phyloP scores from a whole-genome alignment of 2,797 vertebrate genomes.

The Momotus momota region DNA sequence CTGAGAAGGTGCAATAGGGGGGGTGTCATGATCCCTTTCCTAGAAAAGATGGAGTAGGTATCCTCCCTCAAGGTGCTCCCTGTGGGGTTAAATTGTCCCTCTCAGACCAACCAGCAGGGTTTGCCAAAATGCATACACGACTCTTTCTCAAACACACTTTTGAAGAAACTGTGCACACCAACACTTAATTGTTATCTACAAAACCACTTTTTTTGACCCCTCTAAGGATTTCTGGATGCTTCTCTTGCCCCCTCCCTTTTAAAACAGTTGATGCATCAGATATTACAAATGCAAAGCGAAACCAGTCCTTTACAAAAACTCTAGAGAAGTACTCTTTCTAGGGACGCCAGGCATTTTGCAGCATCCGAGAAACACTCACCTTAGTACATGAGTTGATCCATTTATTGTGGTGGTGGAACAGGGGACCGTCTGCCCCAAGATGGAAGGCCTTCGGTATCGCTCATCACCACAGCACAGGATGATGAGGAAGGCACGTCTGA shows the following conservation, averaged over 20 bases:
- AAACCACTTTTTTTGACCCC: not conserved
- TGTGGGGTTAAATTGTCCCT: not conserved
- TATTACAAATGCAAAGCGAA: not conserved
- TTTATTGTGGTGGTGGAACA: slow-evolving; percentile 95
- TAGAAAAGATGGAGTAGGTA: not conserved
- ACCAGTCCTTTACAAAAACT: not conserved
- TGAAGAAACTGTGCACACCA: not conserved
- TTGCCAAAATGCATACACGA: not conserved
- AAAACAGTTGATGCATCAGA: not conserved
- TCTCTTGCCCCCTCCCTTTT: not conserved
- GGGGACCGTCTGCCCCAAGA: slow-evolving; percentile 85
- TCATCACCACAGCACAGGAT: slow-evolving; percentile 97
- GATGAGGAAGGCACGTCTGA: slow-evolving; percentile 99
- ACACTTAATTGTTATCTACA: not conserved
- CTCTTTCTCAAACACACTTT: not conserved
- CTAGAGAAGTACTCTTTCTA: not conserved
- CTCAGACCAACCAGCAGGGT: not conserved
- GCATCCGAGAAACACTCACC: slow-evolving; percentile 83
- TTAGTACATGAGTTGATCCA: slow-evolving; percentile 94
- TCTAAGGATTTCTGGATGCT: not conserved
- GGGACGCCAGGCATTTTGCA: not conserved
- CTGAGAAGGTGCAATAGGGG: not conserved
- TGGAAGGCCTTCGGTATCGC: slow-evolving; percentile 90
- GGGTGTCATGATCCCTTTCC: not conserved
- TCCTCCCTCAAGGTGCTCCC: not conserved